Evolutionary conservation across 2,888 invertebrate genomes (phyloP), one percentile per base, ranked within the genome.

Genomic region (Agrochola circellaris): DNA sequence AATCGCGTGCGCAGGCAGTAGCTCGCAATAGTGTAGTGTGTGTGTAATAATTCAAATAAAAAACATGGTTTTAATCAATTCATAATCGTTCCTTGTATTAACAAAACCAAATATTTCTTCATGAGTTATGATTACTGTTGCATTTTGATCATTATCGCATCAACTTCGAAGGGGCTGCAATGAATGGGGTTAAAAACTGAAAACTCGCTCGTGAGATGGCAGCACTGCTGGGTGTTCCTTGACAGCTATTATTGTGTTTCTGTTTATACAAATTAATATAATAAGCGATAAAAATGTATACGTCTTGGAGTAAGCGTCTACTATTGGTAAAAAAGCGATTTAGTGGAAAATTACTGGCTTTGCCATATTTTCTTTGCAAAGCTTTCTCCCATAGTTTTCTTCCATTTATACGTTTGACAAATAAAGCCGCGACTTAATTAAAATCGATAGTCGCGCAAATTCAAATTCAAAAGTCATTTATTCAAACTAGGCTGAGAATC

Each of bases 211-310:
- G 11, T 30, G n/a, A 56, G 56, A 73, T 58, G 17, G 23, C n/a
- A 73, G 42, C 70, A 45, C 56, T 69, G 70, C 42, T 6, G 30
- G 30, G 30, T 42, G 69, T 73, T 38, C 54, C 26, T 51, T 48
- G 45, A 20, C 20, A 66, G 13, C 48, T 51, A 15, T 51, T 30
- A 48, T 23, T 26, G 26, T 11, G 13, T 48, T 48, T 48, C 2
- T 48, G 20, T 66, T 26, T 66, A 66, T 11, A 45, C 20, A 45
- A 45, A 66, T 13, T 11, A 20, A 65, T 11, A 65, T 42, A 17
- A 4, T 48, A n/a, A 34, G 20, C 48, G 5, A 15, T 13, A 34
- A 48, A 65, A 64, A 34, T 45, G 15, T 34, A 20, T 38, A 38
- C 34, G 6, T 34, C 11, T 66, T 26, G 26, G 30, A 45, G 30